These are phyloP conservation scores for Reinhardtius hippoglossoides DNA, from an alignment of 2,113 vertebrate species.

Conservation along the genomic window DNA sequence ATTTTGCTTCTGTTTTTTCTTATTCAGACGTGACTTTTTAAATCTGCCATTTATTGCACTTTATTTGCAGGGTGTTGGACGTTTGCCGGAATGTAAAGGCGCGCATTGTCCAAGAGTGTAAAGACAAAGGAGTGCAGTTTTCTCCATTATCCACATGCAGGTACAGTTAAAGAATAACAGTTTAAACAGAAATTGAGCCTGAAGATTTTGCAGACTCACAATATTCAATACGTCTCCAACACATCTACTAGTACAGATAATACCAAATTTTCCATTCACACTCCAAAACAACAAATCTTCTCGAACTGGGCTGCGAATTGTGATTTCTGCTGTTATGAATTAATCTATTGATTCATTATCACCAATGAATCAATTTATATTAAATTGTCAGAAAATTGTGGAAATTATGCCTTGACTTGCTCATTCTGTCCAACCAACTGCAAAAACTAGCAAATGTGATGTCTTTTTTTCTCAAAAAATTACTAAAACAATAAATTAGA, in stretches of 20 bases:
- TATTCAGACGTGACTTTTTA: background rate
- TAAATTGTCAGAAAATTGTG: background rate
- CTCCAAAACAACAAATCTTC: background rate
- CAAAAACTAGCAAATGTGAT: too few species aligned
- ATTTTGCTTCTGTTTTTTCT: background rate
- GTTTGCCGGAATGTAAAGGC: conserved; percentile 97
- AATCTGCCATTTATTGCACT: background rate
- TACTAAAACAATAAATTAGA: too few species aligned
- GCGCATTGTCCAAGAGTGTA: conserved; percentile 92
- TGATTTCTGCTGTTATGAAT: background rate
- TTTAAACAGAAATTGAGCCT: background rate
- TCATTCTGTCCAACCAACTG: background rate
- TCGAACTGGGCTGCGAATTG: background rate
- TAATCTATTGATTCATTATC: background rate
- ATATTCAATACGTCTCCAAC: background rate
- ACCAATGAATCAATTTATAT: too few species aligned
- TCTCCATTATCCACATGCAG: conserved; percentile 93
- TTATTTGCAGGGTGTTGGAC: conserved; percentile 90
- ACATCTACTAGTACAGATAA: background rate
- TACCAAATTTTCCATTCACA: background rate
- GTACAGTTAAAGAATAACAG: conserved; percentile 69
- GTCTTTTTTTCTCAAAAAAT: too few species aligned
- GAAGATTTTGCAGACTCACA: background rate
- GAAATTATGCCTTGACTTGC: background rate
- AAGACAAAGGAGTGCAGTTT: conserved; percentile 97